These are phyloP conservation scores for Botia almorhae DNA, from an alignment of 2,797 vertebrate species.

Conservation along the genomic window DNA sequence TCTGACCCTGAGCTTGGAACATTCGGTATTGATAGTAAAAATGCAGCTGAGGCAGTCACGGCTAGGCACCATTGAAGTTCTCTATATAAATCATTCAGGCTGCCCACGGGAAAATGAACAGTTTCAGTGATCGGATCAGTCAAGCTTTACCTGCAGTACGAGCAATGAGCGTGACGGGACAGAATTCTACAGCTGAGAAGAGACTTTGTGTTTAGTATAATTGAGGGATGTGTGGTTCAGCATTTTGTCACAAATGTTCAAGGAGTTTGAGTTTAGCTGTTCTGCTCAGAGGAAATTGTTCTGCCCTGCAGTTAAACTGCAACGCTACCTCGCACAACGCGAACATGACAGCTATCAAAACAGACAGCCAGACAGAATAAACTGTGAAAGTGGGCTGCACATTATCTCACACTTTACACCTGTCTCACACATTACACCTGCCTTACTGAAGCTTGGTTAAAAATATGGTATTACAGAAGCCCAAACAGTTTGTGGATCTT, in stretches of 20 bases:
- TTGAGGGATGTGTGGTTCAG: slow-evolving; percentile 57
- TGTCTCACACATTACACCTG: no score
- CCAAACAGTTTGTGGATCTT: no score
- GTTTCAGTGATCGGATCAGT: slow-evolving; percentile 51
- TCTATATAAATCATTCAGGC: slow-evolving; percentile 46
- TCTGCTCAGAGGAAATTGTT: slow-evolving; percentile 33
- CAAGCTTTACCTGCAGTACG: slow-evolving; percentile 46
- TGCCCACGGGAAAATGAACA: slow-evolving; percentile 47
- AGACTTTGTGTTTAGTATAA: slow-evolving; percentile 52
- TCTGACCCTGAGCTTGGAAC: slow-evolving; percentile 44
- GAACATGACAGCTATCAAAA: slow-evolving; percentile 37
- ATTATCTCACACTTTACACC: not conserved
- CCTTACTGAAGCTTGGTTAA: no score
- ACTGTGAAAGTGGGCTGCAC: not conserved
- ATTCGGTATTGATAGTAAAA: slow-evolving; percentile 42
- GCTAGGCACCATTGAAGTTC: slow-evolving; percentile 19
- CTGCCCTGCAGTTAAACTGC: slow-evolving; percentile 19
- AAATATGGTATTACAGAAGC: no score
- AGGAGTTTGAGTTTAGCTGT: slow-evolving; percentile 21
- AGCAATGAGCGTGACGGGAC: slow-evolving; percentile 22
- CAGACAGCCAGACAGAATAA: slow-evolving; percentile 10
- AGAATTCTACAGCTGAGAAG: slow-evolving; percentile 26
- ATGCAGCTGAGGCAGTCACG: slow-evolving; percentile 53
- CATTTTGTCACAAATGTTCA: slow-evolving; percentile 40
- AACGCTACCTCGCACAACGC: slow-evolving; percentile 22